Conservation (phyloP, 2,113 vertebrate genomes). For the Gambusia holbrooki region DNA sequence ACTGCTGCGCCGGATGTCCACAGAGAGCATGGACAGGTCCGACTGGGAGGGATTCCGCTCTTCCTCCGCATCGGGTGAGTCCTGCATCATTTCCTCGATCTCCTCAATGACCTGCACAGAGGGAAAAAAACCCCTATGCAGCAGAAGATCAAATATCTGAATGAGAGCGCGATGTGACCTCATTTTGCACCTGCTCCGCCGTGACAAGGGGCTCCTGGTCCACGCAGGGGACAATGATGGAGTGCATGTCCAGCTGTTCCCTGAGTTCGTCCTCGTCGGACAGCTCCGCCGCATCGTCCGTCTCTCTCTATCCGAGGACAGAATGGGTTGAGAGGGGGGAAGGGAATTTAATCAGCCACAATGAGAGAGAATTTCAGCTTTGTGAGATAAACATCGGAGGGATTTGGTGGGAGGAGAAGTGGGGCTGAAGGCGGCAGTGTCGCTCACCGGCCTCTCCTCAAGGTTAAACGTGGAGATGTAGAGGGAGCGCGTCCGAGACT, state of each 20-base stretch:
- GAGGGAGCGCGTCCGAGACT: conserved; percentile 85
- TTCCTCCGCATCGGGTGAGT: conserved; percentile 88
- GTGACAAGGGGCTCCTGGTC: conserved; percentile 93
- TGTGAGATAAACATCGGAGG: conserved; percentile 33
- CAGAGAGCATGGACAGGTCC: conserved; percentile 86
- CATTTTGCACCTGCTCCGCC: conserved; percentile 88
- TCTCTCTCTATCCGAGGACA: conserved; percentile 74
- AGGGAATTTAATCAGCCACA: conserved; percentile 60
- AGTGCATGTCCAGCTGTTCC: conserved; percentile 96
- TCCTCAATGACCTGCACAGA: conserved; percentile 93
- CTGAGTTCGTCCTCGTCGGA: conserved; percentile 95
- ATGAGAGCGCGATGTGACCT: neutral
- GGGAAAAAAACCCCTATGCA: neutral
- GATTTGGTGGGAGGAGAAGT: conserved; percentile 27
- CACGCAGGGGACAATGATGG: conserved; percentile 93
- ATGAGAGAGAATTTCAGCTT: conserved; percentile 52
- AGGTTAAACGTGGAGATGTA: conserved; percentile 87
- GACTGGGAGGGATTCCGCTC: conserved; percentile 84
- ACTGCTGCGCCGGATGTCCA: conserved; percentile 84
- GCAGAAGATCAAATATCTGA: neutral
- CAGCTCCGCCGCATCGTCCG: conserved; percentile 82
- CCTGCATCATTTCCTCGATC: conserved; percentile 99
- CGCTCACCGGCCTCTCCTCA: conserved; percentile 87
- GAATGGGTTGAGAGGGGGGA: neutral
- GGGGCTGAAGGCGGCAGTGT: neutral